phyloP scores from a whole-genome alignment of 2,888 invertebrate species.

The Halocaridina rubra region DNA sequence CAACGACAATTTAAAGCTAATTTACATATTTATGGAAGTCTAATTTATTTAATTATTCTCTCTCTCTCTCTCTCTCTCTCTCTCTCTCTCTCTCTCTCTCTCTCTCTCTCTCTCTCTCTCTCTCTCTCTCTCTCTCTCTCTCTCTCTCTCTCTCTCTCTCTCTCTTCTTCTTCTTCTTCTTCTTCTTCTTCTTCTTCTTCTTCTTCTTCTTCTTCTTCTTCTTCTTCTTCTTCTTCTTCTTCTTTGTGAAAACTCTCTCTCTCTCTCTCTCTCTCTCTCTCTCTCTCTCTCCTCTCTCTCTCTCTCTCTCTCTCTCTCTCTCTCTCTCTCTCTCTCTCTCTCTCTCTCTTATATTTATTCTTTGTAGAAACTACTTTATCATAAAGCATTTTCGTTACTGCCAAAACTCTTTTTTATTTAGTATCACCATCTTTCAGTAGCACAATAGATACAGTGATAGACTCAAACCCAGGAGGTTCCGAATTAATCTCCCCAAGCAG shows the following conservation, averaged over 20 bases:
- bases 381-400: too few relatives aligned
- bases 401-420: too few relatives aligned
- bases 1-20: too few relatives aligned
- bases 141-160: constrained; percentile 13
- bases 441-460: too few relatives aligned
- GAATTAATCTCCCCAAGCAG: too few relatives aligned
- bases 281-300: not conserved
- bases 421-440: too few relatives aligned
- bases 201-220: not conserved
- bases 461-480: too few relatives aligned
- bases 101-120: constrained; percentile 6
- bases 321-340: not conserved
- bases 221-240: not conserved
- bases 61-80: constrained; percentile 18
- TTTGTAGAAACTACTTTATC: too few relatives aligned
- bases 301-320: not conserved
- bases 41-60: too few relatives aligned
- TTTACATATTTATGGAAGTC: too few relatives aligned
- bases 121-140: constrained; percentile 23
- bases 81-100: constrained; percentile 14
- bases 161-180: not conserved
- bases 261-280: not conserved
- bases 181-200: not conserved
- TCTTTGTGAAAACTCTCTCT: too few relatives aligned
- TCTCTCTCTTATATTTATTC: too few relatives aligned